Base-by-base conservation (phyloP, 23 tunicate species). In the Trididemnum miniatum region DNA sequence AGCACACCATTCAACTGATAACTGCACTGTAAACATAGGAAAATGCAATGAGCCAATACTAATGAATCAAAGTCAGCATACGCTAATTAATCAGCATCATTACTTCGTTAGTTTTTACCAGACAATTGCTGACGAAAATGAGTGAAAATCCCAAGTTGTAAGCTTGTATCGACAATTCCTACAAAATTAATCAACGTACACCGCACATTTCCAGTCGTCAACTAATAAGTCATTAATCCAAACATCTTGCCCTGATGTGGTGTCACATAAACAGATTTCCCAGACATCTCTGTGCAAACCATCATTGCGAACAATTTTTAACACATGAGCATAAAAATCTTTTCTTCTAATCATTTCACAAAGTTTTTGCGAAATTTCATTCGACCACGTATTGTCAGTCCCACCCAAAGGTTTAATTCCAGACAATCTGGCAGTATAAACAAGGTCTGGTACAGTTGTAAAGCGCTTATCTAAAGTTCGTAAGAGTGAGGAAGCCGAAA, bases 211-310 rank as follows among this genome's bases (percentile, higher is more conserved):
- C 96, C 96, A 90, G 0, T 54, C 37, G 31, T 90, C 96, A 0
- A 90, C 96, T 20, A 90, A 29, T 2, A 85, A 23, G 49, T 90
- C 96, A 84, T 90, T 85, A 0, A 90, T 65, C 96, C 96, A 90
- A 76, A 76, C 63, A 25, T 85, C 89, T 0, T 0, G 35, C 9
- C 31, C 60, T 25, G 74, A 23, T 20, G 57, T 31, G 5, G 87
- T 82, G 60, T 90, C 86, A 51, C 85, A 84, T 32, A 90, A 59
- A 62, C 83, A 80, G 34, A 85, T 81, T 12, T 84, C 65, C 59
- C 63, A 80, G 1, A 81, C 67, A 9, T 27, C 31, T 28, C 82
- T 76, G 18, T 74, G 39, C 18, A 36, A 66, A 0, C 28, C 9
- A 2, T 62, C 26, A 40, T 57, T 49, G 2, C 38, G 28, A 29